Conservation (phyloP, 1,140 invertebrate species). For the Trissolcus basalis region DNA sequence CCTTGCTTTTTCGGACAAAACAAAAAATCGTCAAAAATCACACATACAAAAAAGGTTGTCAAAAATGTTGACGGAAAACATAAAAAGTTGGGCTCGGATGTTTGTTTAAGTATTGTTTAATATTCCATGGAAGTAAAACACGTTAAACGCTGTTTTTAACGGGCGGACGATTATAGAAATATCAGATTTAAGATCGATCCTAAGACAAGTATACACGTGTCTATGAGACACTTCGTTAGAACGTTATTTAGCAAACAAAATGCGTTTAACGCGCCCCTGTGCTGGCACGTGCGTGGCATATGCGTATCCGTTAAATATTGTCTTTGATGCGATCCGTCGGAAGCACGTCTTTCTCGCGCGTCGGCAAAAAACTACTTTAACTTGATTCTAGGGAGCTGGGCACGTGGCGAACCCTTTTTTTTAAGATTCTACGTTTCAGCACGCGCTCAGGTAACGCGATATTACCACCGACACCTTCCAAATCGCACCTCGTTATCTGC, state of each 20-base stretch:
- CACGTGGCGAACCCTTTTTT: constrained; percentile 72
- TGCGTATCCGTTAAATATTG: constrained; percentile 72
- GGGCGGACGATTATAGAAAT: background rate
- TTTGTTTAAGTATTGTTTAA: too few relatives aligned
- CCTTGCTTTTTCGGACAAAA: too few relatives aligned
- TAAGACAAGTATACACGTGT: constrained; percentile 42
- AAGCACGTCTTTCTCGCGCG: constrained; percentile 62
- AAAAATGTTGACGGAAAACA: too few relatives aligned
- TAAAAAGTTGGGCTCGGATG: too few relatives aligned
- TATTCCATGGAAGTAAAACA: too few relatives aligned
- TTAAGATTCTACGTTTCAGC: constrained; percentile 57
- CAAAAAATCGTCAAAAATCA: too few relatives aligned
- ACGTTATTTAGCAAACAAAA: constrained; percentile 72
- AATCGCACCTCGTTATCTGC: constrained; percentile 34
- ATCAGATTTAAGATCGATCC: constrained; percentile 8
- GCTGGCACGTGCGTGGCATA: constrained; percentile 70
- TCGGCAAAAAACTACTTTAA: constrained; percentile 72
- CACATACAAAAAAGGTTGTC: too few relatives aligned
- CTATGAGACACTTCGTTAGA: constrained; percentile 54
- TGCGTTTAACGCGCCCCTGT: constrained; percentile 67
- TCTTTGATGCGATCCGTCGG: constrained; percentile 74
- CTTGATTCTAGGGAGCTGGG: constrained; percentile 70
- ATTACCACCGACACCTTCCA: constrained; percentile 34
- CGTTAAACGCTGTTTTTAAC: too few relatives aligned
- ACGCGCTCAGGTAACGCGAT: constrained; percentile 68